These are phyloP conservation scores for Helicolenus hilgendorfi DNA, from an alignment of 2,797 vertebrate species.

Conservation along the genomic window DNA sequence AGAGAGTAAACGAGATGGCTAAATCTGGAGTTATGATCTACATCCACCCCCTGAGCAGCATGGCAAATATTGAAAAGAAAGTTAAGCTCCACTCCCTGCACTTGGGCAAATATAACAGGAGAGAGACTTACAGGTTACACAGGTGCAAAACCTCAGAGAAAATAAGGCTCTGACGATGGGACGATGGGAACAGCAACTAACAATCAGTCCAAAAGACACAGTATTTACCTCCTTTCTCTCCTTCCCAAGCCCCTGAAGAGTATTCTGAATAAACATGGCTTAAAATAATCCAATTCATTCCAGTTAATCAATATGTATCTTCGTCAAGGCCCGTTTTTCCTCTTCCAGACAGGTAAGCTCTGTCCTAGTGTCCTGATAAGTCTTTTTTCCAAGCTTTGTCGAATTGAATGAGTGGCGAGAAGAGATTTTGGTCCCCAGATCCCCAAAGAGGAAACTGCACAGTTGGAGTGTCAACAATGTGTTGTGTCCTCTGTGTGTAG, in stretches of 20 bases:
- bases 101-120: constrained; percentile 56
- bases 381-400: neutral
- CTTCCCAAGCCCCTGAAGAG: neutral
- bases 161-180: neutral
- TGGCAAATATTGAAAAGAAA: constrained; percentile 73
- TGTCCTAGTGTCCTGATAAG: neutral
- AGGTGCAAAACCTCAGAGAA: constrained; percentile 13
- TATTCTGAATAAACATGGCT: neutral
- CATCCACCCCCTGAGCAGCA: constrained; percentile 48
- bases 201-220: constrained; percentile 5
- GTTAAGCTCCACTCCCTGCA: constrained; percentile 43
- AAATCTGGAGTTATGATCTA: constrained; percentile 83
- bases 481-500: constrained; percentile 18
- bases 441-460: constrained; percentile 38
- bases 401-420: constrained; percentile 9
- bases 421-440: constrained; percentile 36
- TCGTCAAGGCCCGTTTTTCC: neutral
- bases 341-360: constrained; percentile 15
- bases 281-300: constrained; percentile 46
- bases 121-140: neutral
- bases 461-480: constrained; percentile 39
- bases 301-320: constrained; percentile 34
- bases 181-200: neutral
- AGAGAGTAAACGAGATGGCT: constrained; percentile 72
- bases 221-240: neutral